Evolutionary conservation across 2,797 vertebrate genomes (phyloP).

Genomic region (Chaetophractus vellerosus): DNA sequence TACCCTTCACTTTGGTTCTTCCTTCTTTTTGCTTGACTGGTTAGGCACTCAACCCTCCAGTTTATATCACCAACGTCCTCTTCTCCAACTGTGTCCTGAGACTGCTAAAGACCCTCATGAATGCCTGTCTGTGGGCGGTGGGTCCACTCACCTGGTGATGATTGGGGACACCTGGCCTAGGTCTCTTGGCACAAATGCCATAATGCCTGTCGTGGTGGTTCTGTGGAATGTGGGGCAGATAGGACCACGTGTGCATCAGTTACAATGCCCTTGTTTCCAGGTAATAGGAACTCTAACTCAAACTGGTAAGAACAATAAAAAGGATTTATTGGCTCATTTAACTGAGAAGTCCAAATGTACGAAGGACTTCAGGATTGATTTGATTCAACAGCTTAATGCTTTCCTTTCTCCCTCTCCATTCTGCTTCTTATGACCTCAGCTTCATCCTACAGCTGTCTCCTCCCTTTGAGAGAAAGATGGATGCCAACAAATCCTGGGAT

Average conservation of each 20-base stretch:
- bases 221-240: not conserved
- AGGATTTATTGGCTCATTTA: not conserved
- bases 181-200: not conserved
- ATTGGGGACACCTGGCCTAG: not conserved
- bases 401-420: not conserved
- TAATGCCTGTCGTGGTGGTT: not conserved
- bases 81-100: not conserved
- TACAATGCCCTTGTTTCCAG: not conserved
- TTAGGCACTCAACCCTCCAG: not conserved
- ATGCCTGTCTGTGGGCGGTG: not conserved
- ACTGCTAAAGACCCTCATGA: not conserved
- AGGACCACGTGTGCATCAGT: not conserved
- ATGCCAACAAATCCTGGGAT: not conserved
- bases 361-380: not conserved
- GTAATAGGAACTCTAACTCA: not conserved
- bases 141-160: not conserved
- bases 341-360: not conserved
- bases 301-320: not conserved
- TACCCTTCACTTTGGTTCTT: too few relatives aligned
- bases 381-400: not conserved
- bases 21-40: fast-evolving
- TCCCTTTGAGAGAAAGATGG: not conserved
- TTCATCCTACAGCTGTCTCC: not conserved
- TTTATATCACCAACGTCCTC: not conserved
- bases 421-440: not conserved